Evolutionary conservation across 2,888 invertebrate genomes (phyloP).

Genomic region (Apotomis turbidana): DNA sequence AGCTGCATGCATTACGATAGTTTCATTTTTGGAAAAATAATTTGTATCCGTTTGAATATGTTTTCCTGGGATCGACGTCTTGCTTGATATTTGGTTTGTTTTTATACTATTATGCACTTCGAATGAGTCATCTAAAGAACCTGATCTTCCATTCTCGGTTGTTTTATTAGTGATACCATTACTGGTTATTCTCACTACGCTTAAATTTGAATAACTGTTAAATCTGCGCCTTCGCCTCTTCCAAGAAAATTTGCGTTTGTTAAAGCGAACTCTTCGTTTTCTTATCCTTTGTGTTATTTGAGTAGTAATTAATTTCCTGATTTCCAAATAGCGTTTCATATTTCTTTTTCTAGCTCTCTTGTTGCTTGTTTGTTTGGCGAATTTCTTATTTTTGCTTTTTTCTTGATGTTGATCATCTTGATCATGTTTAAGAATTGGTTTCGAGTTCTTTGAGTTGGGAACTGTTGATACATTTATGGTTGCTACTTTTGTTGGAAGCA

Average conservation of each 20-base stretch:
- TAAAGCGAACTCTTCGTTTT: conserved; percentile 9
- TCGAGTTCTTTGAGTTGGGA: conserved; percentile 9
- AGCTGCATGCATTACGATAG: background rate
- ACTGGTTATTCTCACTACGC: background rate
- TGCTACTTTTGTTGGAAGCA: background rate
- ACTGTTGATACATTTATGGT: background rate
- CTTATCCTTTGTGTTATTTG: background rate
- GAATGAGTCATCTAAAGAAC: too few species aligned
- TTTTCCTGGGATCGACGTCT: background rate
- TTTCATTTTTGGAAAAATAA: background rate
- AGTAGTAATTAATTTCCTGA: conserved; percentile 9
- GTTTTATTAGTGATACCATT: conserved; percentile 11
- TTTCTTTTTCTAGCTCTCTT: background rate
- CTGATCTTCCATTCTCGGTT: background rate
- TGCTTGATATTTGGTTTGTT: background rate
- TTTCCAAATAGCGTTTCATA: background rate
- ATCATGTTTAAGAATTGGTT: background rate
- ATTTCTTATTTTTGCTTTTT: background rate
- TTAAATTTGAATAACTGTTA: background rate
- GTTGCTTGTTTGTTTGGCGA: background rate
- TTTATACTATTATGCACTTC: too few species aligned
- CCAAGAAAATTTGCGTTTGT: background rate
- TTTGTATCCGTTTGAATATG: background rate
- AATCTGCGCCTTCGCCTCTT: conserved; percentile 17
- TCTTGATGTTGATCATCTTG: background rate